These are phyloP conservation scores for Scylla paramamosain DNA, from an alignment of 1,140 invertebrate species.

Conservation along the genomic window DNA sequence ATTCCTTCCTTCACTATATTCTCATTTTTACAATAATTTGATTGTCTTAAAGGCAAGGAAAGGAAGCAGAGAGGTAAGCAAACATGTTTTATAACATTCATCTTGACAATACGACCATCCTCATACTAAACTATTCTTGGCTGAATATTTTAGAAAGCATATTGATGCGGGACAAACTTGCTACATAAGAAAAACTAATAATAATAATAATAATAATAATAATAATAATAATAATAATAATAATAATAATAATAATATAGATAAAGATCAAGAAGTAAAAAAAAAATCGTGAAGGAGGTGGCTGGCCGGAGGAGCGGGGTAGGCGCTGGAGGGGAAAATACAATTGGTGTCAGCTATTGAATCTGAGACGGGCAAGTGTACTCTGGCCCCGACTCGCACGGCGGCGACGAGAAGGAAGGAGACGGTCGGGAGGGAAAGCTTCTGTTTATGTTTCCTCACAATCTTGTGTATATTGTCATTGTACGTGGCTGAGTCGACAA, in stretches of 20 bases:
- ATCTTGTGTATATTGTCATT: background rate
- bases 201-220: background rate
- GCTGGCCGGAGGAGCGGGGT: background rate
- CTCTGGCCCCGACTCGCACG: background rate
- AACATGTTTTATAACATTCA: background rate
- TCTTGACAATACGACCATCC: background rate
- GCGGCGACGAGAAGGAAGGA: conserved; percentile 25
- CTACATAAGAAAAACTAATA: background rate
- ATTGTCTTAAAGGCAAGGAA: background rate
- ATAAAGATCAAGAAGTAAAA: background rate
- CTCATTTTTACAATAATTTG: conserved; percentile 24
- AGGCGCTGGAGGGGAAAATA: conserved; percentile 49
- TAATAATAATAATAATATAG: too few species aligned
- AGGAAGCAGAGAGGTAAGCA: background rate
- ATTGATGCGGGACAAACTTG: background rate
- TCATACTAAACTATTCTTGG: background rate
- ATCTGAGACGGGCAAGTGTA: conserved; percentile 30
- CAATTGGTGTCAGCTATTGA: conserved; percentile 53
- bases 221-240: background rate
- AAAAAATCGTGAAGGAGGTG: background rate
- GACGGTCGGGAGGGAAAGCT: background rate
- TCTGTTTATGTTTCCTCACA: conserved; percentile 4
- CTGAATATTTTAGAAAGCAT: background rate
- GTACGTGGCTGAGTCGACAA: background rate
- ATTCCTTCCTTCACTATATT: background rate